Base-by-base conservation (phyloP, 2,888 invertebrate species). In the Cordilura impudica region DNA sequence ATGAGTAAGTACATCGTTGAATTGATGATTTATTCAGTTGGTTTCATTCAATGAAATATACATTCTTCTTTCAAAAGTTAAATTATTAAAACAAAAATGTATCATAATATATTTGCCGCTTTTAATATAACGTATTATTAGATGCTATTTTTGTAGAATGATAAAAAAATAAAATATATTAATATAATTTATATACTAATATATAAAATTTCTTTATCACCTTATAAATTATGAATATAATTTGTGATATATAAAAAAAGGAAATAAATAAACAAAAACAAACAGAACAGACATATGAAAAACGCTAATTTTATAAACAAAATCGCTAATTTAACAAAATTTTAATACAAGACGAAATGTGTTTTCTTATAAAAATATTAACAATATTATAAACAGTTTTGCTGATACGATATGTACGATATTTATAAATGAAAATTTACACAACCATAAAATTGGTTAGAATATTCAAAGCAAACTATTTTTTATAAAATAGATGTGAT, bases 401-500 rank as follows among this genome's bases (percentile, higher is more conserved):
- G 29, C 23, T 21, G 43, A 21, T n/a, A n/a, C 51, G 18, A 60
- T 39, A 31, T 26, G 14, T 31, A 51, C 8, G n/a, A 10, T 23
- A 4, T 26, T 54, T 14, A 10, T n/a, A 16, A 35, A n/a, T 31
- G 23, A 58, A 39, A 3, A 16, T 39, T 4, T n/a, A 53, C 19
- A 26, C 45, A 58, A 29, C 26, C 47, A n/a, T 21, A 65, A 54
- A 19, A 23, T 54, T 29, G 23, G 18, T 45, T 53, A 16, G 35
- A 35, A 26, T 19, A 19, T n/a, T 18, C 14, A 51, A 16, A 51
- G 18, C 35, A 54, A 72, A 67, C 72, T 45, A 35, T 23, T 75
- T 69, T 65, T 65, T 65, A 67, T n/a, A 51, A n/a, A 82, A 81
- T 82, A 58, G 81, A 83, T 82, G 83, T 86, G 83, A 84, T 83